Base-by-base conservation (phyloP, 2,888 invertebrate genomes). In the Nemurella pictetii region DNA sequence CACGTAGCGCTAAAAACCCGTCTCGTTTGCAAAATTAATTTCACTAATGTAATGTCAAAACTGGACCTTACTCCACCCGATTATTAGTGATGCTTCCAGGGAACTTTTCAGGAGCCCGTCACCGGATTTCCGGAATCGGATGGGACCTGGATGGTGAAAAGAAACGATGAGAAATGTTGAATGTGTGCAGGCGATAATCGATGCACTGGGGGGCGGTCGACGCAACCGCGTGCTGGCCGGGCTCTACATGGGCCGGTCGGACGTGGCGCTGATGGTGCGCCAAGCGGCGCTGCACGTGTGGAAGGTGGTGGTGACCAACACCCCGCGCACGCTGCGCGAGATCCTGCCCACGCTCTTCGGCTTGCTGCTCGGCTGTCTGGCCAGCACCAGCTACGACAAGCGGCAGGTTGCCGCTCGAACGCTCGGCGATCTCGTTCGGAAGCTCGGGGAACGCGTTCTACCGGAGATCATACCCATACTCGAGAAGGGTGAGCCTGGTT, bases 271-370 rank as follows among this genome's bases (percentile, higher is more conserved):
- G 83, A 96, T 98, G 95, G 99, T 99, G 29, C 94, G 99, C 0
- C 99, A 99, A 92, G 97, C 99, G 0, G 98, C 99, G 9, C 93
- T 99, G 85, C 99, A 99, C 90, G 99, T 99, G 0, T 99, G 99
- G 99, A 99, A 99, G 92, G 97, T 99, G 87, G 98, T 99, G 0
- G 99, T 99, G 0, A 97, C 98, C 0, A 99, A 99, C 90, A 99
- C 99, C 0, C 99, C 99, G 0, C 94, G 98, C 89, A 99, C 99
- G 0, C 92, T 99, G 78, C 93, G 98, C 86, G 99, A 99, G 93
- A 99, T 99, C 88, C 92, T 99, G 87, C 97, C 98, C 5, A 98
- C 98, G 0, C 91, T 99, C 80, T 99, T 99, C 91, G 94, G 96
- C 20, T 92, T 99, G 83, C 91, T 99, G 86, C 92, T 99, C 84